Percentiles rank a stretch among this genome's conserved stretches.
Conservation (phyloP, 2,113 vertebrate species). For the Oxygymnocypris stewartii region DNA sequence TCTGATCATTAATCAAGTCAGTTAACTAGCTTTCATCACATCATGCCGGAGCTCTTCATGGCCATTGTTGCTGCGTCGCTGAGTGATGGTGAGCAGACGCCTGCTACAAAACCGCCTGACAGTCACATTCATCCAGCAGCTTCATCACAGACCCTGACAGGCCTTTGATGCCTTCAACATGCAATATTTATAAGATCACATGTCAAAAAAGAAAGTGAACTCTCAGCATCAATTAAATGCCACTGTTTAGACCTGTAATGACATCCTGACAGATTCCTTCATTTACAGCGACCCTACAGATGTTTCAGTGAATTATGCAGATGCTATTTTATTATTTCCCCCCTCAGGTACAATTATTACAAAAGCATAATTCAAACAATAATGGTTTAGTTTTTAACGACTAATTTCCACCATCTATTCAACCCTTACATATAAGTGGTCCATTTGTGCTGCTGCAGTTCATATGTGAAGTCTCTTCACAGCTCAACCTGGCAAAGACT, state of each 20-base stretch:
- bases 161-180: not conserved
- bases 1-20: slow-evolving; percentile 28
- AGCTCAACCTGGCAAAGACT: too few relatives aligned
- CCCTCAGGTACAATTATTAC: not conserved
- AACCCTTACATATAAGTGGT: not conserved
- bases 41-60: not conserved
- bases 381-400: not conserved
- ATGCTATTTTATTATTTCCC: not conserved
- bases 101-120: not conserved
- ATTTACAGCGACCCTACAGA: not conserved
- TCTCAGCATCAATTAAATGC: not conserved
- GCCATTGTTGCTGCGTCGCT: not conserved
- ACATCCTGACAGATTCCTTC: not conserved
- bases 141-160: not conserved
- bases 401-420: not conserved
- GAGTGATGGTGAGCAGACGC: slow-evolving; percentile 15
- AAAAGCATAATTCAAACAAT: not conserved
- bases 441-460: not conserved
- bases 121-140: slow-evolving; percentile 18
- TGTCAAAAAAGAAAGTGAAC: not conserved
- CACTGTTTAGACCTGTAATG: not conserved
- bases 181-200: not conserved
- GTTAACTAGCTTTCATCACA: slow-evolving; percentile 14
- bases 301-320: not conserved
- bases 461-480: not conserved